Conservation (phyloP, 2,113 vertebrate species). For the Eolophus roseicapilla region DNA sequence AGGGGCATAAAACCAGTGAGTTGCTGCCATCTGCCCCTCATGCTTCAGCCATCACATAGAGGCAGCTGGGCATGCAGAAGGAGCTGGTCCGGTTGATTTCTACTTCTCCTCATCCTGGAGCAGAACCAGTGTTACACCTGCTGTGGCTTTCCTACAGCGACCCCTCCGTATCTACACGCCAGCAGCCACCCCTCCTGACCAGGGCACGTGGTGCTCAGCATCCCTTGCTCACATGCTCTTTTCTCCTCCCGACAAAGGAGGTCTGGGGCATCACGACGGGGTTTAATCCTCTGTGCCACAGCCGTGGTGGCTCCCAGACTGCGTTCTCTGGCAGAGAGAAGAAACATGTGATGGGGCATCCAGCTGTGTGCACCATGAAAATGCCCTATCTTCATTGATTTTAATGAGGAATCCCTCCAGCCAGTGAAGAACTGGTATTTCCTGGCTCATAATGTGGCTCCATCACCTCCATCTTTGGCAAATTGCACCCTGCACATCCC, state of each 20-base stretch:
- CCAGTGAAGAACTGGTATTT: background rate
- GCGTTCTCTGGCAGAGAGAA: background rate
- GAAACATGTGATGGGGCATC: background rate
- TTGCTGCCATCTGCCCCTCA: background rate
- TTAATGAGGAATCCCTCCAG: background rate
- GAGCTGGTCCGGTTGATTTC: background rate
- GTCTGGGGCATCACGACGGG: accelerated
- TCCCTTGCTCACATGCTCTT: background rate
- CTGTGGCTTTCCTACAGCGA: accelerated
- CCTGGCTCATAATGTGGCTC: background rate
- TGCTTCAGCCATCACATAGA: accelerated
- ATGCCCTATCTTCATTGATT: background rate
- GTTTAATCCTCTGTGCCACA: background rate
- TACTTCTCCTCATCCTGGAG: background rate
- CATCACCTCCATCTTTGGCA: background rate
- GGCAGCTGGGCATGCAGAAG: background rate
- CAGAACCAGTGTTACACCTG: accelerated
- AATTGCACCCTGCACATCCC: accelerated
- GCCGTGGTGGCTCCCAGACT: background rate
- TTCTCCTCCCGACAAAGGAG: background rate
- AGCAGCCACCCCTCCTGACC: background rate
- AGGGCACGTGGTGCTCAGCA: background rate
- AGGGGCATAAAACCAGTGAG: background rate
- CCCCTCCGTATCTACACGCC: background rate
- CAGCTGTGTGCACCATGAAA: accelerated